These are phyloP conservation scores for Eptesicus fuscus DNA, from an alignment of 2,113 vertebrate species.

Conservation along the genomic window DNA sequence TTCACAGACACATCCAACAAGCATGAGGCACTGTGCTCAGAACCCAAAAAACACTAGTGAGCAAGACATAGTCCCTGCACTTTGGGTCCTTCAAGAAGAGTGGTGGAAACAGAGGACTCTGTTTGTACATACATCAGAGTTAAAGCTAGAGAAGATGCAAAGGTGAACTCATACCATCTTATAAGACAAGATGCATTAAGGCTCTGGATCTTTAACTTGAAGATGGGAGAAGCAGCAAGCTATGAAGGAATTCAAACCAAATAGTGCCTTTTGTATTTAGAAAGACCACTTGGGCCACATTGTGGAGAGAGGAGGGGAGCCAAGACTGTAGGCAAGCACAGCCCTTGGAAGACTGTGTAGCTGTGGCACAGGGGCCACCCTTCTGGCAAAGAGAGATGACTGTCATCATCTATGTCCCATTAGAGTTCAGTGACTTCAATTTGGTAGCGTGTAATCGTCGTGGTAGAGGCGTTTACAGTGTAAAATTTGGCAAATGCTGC, in stretches of 20 bases:
- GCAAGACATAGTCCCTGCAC: accelerated
- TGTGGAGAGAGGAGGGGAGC: neutral
- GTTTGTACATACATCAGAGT: neutral
- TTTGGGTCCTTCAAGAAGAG: neutral
- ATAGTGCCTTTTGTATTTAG: neutral
- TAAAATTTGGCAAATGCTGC: neutral
- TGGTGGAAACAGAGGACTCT: no score
- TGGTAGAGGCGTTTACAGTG: neutral
- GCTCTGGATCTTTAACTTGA: neutral
- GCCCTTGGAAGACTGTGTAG: neutral
- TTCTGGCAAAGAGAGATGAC: neutral
- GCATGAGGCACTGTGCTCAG: neutral
- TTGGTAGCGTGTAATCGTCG: neutral
- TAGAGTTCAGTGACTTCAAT: neutral
- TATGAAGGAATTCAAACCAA: neutral
- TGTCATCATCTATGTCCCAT: neutral
- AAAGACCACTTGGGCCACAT: neutral
- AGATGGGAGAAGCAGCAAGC: neutral
- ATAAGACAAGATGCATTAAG: neutral
- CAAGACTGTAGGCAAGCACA: neutral
- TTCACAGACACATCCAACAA: neutral
- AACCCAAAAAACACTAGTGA: neutral
- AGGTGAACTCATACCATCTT: neutral
- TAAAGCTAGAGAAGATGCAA: neutral
- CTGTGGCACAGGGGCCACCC: accelerated